Evolutionary conservation across 2,113 vertebrate species (phyloP).

Genomic region (Halcyon malimbica): DNA sequence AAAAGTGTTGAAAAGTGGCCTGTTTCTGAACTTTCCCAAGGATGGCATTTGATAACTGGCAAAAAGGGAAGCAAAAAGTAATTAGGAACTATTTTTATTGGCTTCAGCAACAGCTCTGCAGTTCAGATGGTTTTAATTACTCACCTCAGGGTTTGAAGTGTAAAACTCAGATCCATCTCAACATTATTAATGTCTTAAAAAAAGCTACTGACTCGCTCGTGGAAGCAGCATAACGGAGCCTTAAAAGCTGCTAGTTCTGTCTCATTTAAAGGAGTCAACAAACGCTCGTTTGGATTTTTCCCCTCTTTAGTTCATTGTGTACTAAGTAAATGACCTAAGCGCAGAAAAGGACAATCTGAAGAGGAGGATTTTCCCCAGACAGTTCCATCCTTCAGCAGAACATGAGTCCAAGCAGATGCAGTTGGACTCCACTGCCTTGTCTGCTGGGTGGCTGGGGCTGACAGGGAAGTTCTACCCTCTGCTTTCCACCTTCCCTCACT

Average conservation of each 20-base stretch:
- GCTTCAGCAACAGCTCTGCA: constrained; percentile 59
- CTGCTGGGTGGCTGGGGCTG: background rate
- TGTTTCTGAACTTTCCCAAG: constrained; percentile 62
- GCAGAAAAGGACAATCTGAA: background rate
- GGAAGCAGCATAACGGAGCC: background rate
- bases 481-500: background rate
- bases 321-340: background rate
- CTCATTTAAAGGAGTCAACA: background rate
- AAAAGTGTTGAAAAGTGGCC: constrained; percentile 19
- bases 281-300: background rate
- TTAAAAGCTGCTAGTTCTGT: constrained; percentile 8
- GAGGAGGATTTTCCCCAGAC: background rate
- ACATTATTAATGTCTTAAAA: background rate
- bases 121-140: constrained; percentile 55
- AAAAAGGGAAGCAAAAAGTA: constrained; percentile 66
- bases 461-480: accelerated
- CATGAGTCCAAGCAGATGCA: background rate
- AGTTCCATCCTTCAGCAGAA: background rate
- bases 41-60: constrained; percentile 46
- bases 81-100: constrained; percentile 57
- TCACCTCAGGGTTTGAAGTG: background rate
- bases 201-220: background rate
- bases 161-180: constrained; percentile 2
- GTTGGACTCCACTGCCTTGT: background rate
- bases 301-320: background rate